Conservation (phyloP, 2,888 invertebrate species). For the Tuberolachnus salignus region DNA sequence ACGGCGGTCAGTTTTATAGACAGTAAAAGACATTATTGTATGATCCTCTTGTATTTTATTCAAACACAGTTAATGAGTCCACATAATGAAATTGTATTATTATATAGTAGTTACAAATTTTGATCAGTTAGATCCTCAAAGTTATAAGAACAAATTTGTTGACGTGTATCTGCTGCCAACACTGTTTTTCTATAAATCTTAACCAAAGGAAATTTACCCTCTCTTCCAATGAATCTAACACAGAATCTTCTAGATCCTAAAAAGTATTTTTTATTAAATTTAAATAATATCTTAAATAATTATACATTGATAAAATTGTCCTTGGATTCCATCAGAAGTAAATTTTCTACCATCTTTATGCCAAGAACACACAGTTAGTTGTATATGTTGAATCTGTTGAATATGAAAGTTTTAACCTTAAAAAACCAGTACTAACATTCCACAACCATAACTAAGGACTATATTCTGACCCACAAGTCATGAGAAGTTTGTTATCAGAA, state of each 20-base stretch:
- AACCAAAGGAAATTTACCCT: conserved; percentile 93
- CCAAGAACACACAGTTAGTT: conserved; percentile 95
- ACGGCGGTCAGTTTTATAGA: conserved; percentile 86
- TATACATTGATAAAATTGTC: conserved; percentile 91
- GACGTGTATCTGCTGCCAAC: conserved; percentile 95
- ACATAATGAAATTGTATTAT: not conserved
- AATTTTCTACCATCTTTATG: conserved; percentile 88
- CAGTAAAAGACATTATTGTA: conserved; percentile 95
- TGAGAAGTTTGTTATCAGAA: conserved; percentile 87
- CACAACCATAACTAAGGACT: conserved; percentile 95
- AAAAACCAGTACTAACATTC: conserved; percentile 80
- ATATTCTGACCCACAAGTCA: conserved; percentile 95
- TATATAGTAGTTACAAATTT: conserved; percentile 68
- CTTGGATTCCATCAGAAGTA: conserved; percentile 92
- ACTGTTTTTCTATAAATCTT: conserved; percentile 85
- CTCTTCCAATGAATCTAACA: conserved; percentile 96
- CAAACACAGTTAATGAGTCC: conserved; percentile 60
- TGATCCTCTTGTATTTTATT: conserved; percentile 91
- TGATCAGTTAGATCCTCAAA: conserved; percentile 83
- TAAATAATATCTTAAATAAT: conserved; percentile 37
- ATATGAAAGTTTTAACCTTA: conserved; percentile 86
- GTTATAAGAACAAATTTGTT: conserved; percentile 90
- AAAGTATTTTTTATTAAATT: conserved; percentile 43
- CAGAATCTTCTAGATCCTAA: conserved; percentile 83
- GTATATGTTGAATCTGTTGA: conserved; percentile 92